Conservation (phyloP, 2,797 vertebrate species). For the Sebastes taczanowskii region DNA sequence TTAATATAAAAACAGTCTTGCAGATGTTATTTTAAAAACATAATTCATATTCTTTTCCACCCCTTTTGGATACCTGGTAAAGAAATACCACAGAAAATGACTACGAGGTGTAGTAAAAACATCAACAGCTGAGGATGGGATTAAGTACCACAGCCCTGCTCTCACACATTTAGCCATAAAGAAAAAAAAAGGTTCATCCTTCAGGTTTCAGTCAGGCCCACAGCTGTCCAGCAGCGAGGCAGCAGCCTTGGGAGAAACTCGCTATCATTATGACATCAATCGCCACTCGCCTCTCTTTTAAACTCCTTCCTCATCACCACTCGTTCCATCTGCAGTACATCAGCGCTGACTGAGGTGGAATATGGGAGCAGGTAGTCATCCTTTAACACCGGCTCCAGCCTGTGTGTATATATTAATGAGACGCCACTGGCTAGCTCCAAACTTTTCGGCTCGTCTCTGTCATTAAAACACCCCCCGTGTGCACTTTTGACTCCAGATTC, state of each 20-base stretch:
- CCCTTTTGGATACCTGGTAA: not conserved
- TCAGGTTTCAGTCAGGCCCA: conserved; percentile 26
- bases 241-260: conserved; percentile 40
- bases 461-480: conserved; percentile 68
- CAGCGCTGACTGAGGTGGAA: conserved; percentile 44
- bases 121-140: not conserved
- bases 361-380: conserved; percentile 53
- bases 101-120: not conserved
- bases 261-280: conserved; percentile 71
- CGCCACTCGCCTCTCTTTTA: conserved; percentile 30
- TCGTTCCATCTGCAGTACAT: conserved; percentile 35
- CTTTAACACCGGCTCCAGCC: conserved; percentile 54
- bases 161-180: no score
- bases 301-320: conserved; percentile 48
- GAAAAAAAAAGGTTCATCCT: conserved; percentile 25
- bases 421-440: conserved; percentile 66
- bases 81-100: not conserved
- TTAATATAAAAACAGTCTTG: not conserved
- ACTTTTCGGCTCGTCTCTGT: conserved; percentile 70
- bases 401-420: conserved; percentile 70
- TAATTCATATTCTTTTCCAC: not conserved
- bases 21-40: not conserved
- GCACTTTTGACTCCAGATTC: conserved; percentile 72
- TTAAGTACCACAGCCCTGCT: not conserved
- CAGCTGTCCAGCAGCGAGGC: conserved; percentile 46